A percentile compares a stretch with the other conserved stretches of the same genome.
phyloP scores from a whole-genome alignment of 2,797 vertebrate genomes.

The Nyctibius grandis region DNA sequence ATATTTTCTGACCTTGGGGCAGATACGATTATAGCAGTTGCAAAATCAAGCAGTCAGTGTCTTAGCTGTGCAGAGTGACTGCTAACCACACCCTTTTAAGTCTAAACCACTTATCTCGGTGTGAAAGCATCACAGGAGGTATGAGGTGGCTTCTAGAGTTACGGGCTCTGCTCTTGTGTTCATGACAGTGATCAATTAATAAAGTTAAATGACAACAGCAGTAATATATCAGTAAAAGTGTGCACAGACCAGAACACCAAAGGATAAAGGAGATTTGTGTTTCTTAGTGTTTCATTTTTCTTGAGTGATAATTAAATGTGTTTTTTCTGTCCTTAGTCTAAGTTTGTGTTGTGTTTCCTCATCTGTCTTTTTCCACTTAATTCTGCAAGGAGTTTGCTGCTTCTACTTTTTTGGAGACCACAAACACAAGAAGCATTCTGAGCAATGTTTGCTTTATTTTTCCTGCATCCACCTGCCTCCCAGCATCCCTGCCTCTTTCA shows the following conservation, averaged over 20 bases:
- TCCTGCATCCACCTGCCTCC: background rate
- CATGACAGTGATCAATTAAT: background rate
- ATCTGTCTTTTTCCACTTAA: background rate
- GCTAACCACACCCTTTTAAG: constrained; percentile 76
- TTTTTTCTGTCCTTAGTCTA: background rate
- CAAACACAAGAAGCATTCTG: background rate
- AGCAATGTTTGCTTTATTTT: background rate
- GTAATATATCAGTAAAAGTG: background rate
- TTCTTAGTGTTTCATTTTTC: background rate
- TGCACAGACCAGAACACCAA: background rate
- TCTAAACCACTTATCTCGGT: constrained; percentile 58
- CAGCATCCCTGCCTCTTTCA: background rate
- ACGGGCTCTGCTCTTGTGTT: background rate
- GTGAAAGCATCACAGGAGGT: constrained; percentile 79
- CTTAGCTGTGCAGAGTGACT: constrained; percentile 61
- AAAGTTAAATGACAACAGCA: background rate
- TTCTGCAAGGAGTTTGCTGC: background rate
- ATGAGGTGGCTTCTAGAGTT: constrained; percentile 69
- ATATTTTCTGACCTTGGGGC: background rate
- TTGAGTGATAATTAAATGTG: background rate
- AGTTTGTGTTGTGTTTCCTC: background rate
- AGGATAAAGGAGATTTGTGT: background rate
- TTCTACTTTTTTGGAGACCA: background rate
- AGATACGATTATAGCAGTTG: background rate
- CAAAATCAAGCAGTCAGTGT: constrained; percentile 37